Conservation (phyloP, 2,113 vertebrate genomes). For the Cranoglanis bouderius region DNA sequence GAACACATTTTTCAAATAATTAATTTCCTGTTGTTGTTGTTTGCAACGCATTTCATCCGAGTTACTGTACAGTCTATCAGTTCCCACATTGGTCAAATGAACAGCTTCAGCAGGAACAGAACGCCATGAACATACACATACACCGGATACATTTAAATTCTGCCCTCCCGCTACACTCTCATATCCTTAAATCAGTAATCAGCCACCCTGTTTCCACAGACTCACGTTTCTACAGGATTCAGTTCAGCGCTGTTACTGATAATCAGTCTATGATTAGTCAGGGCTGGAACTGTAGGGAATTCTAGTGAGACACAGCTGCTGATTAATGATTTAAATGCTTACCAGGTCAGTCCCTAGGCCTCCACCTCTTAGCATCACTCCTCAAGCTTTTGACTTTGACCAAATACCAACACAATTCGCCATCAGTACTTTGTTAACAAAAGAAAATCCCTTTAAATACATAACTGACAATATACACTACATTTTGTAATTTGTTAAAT, state of each 20-base stretch:
- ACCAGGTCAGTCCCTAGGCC: background rate
- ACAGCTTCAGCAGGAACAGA: background rate
- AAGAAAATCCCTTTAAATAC: background rate
- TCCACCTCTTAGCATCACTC: background rate
- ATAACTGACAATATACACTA: background rate
- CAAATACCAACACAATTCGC: background rate
- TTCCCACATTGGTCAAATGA: background rate
- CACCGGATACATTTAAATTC: background rate
- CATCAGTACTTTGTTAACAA: background rate
- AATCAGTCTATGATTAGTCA: background rate
- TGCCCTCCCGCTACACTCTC: background rate
- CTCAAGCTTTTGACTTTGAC: background rate
- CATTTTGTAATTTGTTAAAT: background rate
- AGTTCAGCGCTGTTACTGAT: background rate
- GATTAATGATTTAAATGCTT: background rate
- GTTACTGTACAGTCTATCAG: background rate
- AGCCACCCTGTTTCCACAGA: background rate
- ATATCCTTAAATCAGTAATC: background rate
- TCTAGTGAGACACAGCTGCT: background rate
- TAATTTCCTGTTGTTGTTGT: constrained; percentile 2
- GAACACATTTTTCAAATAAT: background rate
- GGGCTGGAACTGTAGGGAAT: too few species aligned
- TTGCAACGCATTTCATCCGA: background rate
- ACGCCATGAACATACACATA: background rate
- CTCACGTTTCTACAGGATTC: background rate